Percentiles rank a stretch among this genome's conserved stretches.
Conservation (phyloP, 2,888 invertebrate genomes). For the Cephus pulcher region DNA sequence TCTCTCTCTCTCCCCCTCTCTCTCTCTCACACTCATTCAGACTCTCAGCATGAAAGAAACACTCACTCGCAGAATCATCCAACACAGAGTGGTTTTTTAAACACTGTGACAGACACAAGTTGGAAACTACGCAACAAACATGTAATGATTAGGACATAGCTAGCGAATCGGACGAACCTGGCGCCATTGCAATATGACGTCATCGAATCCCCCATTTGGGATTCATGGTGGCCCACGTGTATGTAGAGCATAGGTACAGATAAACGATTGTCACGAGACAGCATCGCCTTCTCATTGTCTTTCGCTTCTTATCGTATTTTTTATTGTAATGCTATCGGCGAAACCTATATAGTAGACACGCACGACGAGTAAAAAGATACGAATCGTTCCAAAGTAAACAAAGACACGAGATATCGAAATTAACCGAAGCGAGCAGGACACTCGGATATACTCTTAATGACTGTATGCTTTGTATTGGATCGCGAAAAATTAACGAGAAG, state of each 20-base stretch:
- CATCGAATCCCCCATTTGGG: neutral
- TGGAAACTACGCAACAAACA: slow-evolving; percentile 60
- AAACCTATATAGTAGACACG: slow-evolving; percentile 13
- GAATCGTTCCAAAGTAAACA: slow-evolving; percentile 3
- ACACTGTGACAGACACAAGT: slow-evolving; percentile 67
- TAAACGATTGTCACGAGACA: neutral
- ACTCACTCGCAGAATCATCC: slow-evolving; percentile 57
- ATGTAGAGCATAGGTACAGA: neutral
- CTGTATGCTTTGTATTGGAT: too few species aligned
- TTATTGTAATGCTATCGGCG: neutral
- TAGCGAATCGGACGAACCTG: slow-evolving; percentile 16
- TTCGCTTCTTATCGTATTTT: neutral
- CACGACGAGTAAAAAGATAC: slow-evolving; percentile 13
- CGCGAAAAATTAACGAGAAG: slow-evolving; percentile 26
- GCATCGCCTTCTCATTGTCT: neutral
- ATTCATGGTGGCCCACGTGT: neutral
- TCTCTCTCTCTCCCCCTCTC: slow-evolving; percentile 31
- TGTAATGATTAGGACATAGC: slow-evolving; percentile 10
- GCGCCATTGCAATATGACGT: neutral
- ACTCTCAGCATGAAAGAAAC: neutral
- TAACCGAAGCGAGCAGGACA: neutral
- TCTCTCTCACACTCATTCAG: slow-evolving; percentile 54
- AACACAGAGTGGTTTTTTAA: slow-evolving; percentile 60
- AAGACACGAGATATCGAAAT: too few species aligned
- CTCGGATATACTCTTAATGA: too few species aligned